Conservation (phyloP, 2,113 vertebrate genomes). For the Tilapia sparmanii region DNA sequence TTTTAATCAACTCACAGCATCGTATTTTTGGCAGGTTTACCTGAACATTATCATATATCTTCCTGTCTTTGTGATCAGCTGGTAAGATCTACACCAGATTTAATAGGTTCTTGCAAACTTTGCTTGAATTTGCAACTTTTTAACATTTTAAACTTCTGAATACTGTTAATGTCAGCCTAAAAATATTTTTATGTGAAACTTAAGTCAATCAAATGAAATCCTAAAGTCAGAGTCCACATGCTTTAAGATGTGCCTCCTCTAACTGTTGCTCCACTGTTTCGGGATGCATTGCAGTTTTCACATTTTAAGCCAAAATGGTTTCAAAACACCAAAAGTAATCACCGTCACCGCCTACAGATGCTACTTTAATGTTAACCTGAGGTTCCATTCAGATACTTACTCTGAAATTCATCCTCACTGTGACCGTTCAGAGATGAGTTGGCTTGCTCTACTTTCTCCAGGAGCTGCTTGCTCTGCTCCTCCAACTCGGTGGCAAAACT, state of each 20-base stretch:
- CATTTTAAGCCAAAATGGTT: fast-evolving
- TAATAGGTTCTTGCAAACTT: not conserved
- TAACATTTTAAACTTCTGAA: not conserved
- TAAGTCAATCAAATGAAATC: not conserved
- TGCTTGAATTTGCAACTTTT: not conserved
- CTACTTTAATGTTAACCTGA: not conserved
- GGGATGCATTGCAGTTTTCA: not conserved
- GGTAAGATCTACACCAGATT: not conserved
- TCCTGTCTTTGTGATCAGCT: not conserved
- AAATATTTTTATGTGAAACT: not conserved
- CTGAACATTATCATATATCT: fast-evolving
- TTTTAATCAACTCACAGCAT: not conserved
- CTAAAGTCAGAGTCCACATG: not conserved
- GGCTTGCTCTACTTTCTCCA: slow-evolving; percentile 38
- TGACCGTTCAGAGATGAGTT: not conserved
- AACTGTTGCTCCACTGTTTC: not conserved
- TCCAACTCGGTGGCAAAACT: slow-evolving; percentile 63
- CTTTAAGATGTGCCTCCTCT: not conserved
- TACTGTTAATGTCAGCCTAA: not conserved
- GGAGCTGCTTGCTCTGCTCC: slow-evolving; percentile 62
- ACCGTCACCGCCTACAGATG: too few relatives aligned
- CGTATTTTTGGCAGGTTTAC: not conserved
- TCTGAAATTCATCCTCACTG: slow-evolving; percentile 2
- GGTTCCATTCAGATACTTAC: slow-evolving; percentile 28
- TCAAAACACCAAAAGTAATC: fast-evolving